Conservation (phyloP, 64 coral and sea anemone genomes). For the Acropora tenuis region DNA sequence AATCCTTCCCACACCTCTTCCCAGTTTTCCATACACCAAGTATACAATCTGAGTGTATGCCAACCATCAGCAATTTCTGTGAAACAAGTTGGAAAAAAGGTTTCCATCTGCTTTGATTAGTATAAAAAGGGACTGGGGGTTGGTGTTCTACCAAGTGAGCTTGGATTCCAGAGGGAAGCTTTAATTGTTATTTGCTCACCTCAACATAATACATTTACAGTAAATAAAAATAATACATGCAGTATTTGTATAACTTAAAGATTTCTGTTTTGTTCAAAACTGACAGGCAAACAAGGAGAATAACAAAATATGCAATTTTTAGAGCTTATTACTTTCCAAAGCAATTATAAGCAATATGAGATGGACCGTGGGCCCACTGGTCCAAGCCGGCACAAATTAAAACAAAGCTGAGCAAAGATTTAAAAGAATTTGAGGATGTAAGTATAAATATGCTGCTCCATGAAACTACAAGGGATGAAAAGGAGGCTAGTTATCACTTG, state of each 20-base stretch:
- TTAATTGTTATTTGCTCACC: too few relatives aligned
- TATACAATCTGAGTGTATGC: conserved; percentile 30
- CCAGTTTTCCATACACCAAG: conserved; percentile 30
- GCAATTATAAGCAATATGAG: not conserved
- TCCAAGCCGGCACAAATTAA: not conserved
- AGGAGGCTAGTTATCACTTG: not conserved
- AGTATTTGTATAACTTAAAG: too few relatives aligned
- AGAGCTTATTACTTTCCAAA: not conserved
- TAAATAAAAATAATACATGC: too few relatives aligned
- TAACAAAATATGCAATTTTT: not conserved
- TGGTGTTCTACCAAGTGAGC: too few relatives aligned
- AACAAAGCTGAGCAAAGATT: not conserved
- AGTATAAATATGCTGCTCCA: not conserved
- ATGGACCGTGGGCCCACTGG: not conserved
- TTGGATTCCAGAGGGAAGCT: too few relatives aligned
- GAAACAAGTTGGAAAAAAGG: not conserved
- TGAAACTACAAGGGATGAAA: not conserved
- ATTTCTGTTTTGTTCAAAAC: not conserved
- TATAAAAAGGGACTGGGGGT: too few relatives aligned
- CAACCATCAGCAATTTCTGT: not conserved
- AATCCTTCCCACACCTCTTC: conserved; percentile 21
- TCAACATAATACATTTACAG: too few relatives aligned
- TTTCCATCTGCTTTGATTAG: not conserved
- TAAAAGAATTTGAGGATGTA: not conserved
- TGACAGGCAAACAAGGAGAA: not conserved